Evolutionary conservation across 2,797 vertebrate genomes (phyloP).

Genomic region (Halcyon smyrnensis): DNA sequence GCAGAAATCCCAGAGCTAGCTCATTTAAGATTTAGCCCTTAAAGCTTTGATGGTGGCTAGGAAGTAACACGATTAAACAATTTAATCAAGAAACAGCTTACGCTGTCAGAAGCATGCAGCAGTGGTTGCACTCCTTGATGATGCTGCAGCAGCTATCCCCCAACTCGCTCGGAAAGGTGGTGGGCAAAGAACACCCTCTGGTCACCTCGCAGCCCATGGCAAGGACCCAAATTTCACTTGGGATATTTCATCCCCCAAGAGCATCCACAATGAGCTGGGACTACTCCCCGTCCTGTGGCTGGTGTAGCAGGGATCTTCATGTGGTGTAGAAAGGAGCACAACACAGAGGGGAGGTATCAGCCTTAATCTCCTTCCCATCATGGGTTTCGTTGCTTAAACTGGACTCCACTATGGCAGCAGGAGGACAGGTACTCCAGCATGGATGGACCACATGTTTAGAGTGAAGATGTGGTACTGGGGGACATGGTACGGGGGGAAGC

Average conservation of each 20-base stretch:
- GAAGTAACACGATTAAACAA: background rate
- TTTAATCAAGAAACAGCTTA: background rate
- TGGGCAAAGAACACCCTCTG: fast-evolving
- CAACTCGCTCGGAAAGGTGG: fast-evolving
- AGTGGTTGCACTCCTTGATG: fast-evolving
- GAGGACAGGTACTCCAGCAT: fast-evolving
- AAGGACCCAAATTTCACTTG: fast-evolving
- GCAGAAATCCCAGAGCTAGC: background rate
- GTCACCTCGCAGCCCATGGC: background rate
- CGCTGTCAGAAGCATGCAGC: fast-evolving
- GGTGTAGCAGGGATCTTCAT: fast-evolving
- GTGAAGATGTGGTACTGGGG: no score
- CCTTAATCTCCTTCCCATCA: background rate
- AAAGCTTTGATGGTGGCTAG: background rate
- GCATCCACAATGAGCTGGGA: fast-evolving
- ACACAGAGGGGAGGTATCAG: fast-evolving
- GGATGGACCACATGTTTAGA: fast-evolving
- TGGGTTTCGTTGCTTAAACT: fast-evolving
- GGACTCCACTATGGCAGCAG: fast-evolving
- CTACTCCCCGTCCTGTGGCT: fast-evolving
- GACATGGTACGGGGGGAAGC: fast-evolving
- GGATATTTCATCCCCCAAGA: no score
- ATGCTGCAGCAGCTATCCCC: fast-evolving
- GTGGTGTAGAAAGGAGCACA: background rate
- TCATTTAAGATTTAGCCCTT: fast-evolving